These are phyloP conservation scores for Hoplostethus mediterraneus DNA, from an alignment of 2,797 vertebrate species.

Conservation along the genomic window DNA sequence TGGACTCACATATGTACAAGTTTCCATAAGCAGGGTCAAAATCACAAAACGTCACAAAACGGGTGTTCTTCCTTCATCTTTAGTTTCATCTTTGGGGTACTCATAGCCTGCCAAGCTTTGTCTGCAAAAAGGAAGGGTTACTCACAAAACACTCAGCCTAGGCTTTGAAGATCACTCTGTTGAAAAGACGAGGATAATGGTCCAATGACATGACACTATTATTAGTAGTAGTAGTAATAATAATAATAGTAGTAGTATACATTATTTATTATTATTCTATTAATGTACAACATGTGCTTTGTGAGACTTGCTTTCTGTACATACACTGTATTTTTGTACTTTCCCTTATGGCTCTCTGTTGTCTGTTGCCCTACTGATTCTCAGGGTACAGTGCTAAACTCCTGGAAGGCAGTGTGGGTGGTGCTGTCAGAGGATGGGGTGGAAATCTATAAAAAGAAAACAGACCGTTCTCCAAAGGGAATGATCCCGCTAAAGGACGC, in stretches of 20 bases:
- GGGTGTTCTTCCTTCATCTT: no score
- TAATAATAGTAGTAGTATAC: no score
- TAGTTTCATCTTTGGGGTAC: no score
- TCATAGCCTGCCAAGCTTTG: no score
- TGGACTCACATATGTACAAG: no score
- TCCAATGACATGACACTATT: no score
- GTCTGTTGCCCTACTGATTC: slow-evolving; percentile 10
- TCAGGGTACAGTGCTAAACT: slow-evolving; percentile 93
- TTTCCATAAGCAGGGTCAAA: no score
- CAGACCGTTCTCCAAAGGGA: slow-evolving; percentile 93
- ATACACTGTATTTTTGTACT: background rate
- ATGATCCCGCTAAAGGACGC: slow-evolving; percentile 95
- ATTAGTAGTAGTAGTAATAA: no score
- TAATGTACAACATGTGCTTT: no score
- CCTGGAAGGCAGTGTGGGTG: slow-evolving; percentile 95
- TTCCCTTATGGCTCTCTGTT: slow-evolving; percentile 17
- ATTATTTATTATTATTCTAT: no score
- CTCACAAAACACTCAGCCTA: background rate
- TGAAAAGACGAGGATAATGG: background rate
- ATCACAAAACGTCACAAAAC: no score
- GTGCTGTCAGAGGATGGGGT: slow-evolving; percentile 93
- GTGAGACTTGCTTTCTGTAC: background rate
- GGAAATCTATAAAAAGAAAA: slow-evolving; percentile 96
- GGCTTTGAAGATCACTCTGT: background rate
- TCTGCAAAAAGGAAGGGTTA: no score